Conservation (phyloP, 1,140 invertebrate genomes). For the Orchestia grillus region DNA sequence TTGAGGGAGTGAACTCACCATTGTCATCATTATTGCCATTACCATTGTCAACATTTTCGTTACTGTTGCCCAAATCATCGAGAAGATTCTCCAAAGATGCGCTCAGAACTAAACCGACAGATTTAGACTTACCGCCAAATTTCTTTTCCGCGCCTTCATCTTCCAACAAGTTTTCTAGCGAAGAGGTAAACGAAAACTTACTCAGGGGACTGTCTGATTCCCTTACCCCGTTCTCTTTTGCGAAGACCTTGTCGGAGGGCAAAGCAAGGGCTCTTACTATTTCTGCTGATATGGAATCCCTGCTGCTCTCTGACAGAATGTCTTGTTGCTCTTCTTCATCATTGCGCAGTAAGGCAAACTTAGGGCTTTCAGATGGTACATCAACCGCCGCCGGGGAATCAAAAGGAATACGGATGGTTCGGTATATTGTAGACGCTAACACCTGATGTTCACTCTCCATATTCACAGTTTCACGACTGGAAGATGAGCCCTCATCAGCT, state of each 20-base stretch:
- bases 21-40: neutral
- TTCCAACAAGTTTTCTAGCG: neutral
- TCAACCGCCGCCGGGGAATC: neutral
- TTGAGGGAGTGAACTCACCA: neutral
- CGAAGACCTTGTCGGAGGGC: neutral
- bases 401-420: neutral
- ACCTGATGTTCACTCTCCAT: neutral
- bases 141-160: neutral
- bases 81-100: neutral
- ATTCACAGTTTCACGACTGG: neutral
- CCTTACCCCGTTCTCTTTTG: neutral
- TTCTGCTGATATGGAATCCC: neutral
- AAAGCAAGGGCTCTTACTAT: neutral
- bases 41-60: neutral
- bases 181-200: conserved; percentile 14
- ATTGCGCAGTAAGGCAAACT: neutral
- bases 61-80: neutral
- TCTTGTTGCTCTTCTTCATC: neutral
- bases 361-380: neutral
- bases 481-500: neutral
- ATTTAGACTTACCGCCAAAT: neutral
- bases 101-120: neutral
- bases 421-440: neutral
- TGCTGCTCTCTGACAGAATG: neutral
- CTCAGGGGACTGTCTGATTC: neutral